phyloP scores from a whole-genome alignment of 2,113 vertebrate species.

The Microtus montanus region DNA sequence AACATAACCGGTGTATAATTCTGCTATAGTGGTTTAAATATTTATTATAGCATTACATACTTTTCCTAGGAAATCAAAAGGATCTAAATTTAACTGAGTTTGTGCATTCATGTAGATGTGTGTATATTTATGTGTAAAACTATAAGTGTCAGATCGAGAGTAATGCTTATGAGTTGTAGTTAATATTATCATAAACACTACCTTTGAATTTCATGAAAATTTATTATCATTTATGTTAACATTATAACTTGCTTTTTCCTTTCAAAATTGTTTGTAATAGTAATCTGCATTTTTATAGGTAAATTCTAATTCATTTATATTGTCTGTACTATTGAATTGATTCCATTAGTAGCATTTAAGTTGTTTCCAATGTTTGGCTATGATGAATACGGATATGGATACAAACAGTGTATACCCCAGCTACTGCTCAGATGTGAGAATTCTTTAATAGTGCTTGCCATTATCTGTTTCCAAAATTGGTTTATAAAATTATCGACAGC shows the following conservation, averaged over 20 bases:
- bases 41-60: slow-evolving; percentile 19
- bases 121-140: background rate
- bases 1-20: background rate
- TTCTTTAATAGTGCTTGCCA: background rate
- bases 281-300: background rate
- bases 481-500: background rate
- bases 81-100: background rate
- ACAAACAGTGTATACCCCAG: background rate
- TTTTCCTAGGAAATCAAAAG: slow-evolving; percentile 27
- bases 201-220: slow-evolving; percentile 8
- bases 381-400: background rate
- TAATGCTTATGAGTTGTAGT: background rate
- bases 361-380: background rate
- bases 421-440: background rate
- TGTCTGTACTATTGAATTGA: background rate
- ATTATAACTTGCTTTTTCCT: background rate
- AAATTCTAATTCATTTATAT: slow-evolving; percentile 1
- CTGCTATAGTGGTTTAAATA: background rate
- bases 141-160: background rate
- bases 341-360: background rate
- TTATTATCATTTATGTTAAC: background rate
- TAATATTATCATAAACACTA: slow-evolving; percentile 29
- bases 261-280: slow-evolving; percentile 23
- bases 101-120: background rate
- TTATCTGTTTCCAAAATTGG: background rate